phyloP scores from a whole-genome alignment of 2,113 vertebrate species.

The Tragelaphus buxtoni region DNA sequence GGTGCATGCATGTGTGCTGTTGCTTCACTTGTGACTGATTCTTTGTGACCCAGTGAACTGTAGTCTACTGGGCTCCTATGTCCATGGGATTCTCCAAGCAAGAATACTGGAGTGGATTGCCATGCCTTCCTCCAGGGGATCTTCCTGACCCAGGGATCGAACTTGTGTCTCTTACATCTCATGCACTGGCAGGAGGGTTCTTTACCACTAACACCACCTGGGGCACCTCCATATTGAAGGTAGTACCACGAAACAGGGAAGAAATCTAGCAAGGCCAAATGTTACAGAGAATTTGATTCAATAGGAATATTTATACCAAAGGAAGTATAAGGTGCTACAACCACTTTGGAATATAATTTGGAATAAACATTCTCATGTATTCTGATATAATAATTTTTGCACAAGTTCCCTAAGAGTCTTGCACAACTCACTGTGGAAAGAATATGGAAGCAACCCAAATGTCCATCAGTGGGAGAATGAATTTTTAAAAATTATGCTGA shows the following conservation, averaged over 20 bases:
- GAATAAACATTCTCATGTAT: neutral
- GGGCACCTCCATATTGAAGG: neutral
- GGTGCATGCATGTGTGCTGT: neutral
- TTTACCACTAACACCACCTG: neutral
- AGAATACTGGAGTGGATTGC: neutral
- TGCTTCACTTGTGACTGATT: fast-evolving
- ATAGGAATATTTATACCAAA: neutral
- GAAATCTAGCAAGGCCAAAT: neutral
- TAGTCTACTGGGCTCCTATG: neutral
- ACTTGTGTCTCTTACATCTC: neutral
- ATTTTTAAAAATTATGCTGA: neutral
- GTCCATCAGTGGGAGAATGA: neutral
- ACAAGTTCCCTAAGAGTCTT: neutral
- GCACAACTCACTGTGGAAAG: neutral
- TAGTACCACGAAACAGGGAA: neutral
- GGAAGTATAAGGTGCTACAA: neutral
- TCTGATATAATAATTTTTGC: neutral
- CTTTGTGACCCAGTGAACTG: neutral
- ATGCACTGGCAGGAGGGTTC: neutral
- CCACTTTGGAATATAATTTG: neutral
- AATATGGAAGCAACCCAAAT: neutral
- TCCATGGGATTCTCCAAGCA: neutral
- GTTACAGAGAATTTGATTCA: neutral
- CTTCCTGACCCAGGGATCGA: neutral
- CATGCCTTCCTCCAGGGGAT: neutral